Evolutionary conservation across 2,113 vertebrate genomes (phyloP).

Genomic region (Malaclemys terrapin): DNA sequence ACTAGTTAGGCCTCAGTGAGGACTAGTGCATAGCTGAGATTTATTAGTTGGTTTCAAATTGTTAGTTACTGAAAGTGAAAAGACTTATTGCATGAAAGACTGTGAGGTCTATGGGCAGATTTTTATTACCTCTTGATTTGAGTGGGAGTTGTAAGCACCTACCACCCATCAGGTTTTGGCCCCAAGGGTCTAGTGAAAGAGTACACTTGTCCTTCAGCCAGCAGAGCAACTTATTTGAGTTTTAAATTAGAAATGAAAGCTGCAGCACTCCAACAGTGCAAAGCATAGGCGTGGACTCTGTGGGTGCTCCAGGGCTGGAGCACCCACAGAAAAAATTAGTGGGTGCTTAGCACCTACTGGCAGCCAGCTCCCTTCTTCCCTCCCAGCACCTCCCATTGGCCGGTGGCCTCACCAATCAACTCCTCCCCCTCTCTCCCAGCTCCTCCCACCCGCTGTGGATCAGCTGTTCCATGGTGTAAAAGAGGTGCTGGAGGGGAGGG

Average conservation of each 20-base stretch:
- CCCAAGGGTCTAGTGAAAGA: background rate
- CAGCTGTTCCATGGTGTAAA: too few species aligned
- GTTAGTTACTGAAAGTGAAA: background rate
- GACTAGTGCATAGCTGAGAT: background rate
- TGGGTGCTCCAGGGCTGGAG: too few species aligned
- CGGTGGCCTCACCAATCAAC: too few species aligned
- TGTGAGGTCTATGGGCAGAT: background rate
- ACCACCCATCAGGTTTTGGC: background rate
- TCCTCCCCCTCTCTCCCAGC: too few species aligned
- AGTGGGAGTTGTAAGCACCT: fast-evolving
- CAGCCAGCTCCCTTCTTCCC: too few species aligned
- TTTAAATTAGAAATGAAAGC: background rate
- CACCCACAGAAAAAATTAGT: too few species aligned
- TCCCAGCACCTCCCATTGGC: too few species aligned
- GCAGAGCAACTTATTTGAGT: background rate
- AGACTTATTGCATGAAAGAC: background rate
- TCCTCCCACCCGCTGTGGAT: too few species aligned
- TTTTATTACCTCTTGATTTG: background rate
- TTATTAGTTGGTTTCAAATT: background rate
- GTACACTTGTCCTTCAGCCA: fast-evolving
- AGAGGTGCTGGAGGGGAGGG: too few species aligned
- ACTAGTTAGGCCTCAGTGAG: too few species aligned
- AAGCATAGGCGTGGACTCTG: background rate
- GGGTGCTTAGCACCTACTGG: too few species aligned
- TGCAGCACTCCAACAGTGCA: background rate